Base-by-base conservation (phyloP, 2,888 invertebrate genomes). In the Polydrusus cervinus region DNA sequence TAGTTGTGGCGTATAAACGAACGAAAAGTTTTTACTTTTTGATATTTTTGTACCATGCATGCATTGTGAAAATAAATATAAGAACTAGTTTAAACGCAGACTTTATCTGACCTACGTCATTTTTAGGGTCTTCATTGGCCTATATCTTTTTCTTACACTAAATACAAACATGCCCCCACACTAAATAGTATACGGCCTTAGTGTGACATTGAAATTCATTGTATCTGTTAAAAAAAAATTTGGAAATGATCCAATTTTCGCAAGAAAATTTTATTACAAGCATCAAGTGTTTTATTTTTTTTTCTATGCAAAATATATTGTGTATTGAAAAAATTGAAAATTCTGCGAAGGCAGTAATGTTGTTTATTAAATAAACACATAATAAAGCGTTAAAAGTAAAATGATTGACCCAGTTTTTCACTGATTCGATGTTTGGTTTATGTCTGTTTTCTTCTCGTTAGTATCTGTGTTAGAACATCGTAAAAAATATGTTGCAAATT, bases 201-300 rank as follows among this genome's bases (percentile, higher is more conserved):
- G n/a, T 10, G 34, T 69, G 69, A 69, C 69, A 69, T 69, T 68
- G 60, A 68, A 68, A 68, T 1, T 11, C 61, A 38, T 69, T 69
- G 61, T 43, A 18, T 40, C 7, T 9, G 34, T 61, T 1, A 69
- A 69, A 45, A 69, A 68, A 57, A 60, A 61, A n/a, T 38, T 61
- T 69, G 69, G 69, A 69, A 45, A n/a, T 8, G n/a, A 9, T 57
- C 69, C 69, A 69, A 69, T 16, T 64, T 47, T 47, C 34, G 14
- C 47, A 47, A 30, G 45, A 30, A 14, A 49, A 49, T 64, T 64
- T 64, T 34, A 64, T 64, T 47, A 62, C 43, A 64, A 34, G 13
- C 62, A n/a, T 25, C 14, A 38, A 14, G 11, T 49, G n/a, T 45
- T 13, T 64, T 64, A 49, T 60, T 18, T 34, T 16, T 66, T 66